Conservation (phyloP, 2,888 invertebrate genomes). For the Acronicta aceris region DNA sequence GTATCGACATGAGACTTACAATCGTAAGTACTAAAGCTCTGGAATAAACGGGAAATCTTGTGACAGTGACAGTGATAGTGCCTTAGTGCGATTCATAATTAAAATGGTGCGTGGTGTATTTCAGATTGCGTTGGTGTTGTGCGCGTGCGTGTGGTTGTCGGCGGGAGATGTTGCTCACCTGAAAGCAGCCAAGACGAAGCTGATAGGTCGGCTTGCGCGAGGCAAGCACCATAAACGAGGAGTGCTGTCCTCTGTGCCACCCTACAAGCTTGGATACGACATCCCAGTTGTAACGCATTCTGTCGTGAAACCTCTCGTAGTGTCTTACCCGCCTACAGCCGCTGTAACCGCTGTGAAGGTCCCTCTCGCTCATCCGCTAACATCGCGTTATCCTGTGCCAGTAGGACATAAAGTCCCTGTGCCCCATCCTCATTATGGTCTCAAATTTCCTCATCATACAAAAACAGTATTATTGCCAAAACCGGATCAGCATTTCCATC, state of each 20-base stretch:
- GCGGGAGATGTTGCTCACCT: slow-evolving; percentile 75
- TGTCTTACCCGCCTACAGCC: slow-evolving; percentile 83
- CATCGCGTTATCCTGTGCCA: slow-evolving; percentile 72
- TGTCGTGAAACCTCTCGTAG: slow-evolving; percentile 82
- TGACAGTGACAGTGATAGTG: slow-evolving; percentile 59
- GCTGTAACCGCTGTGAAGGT: slow-evolving; percentile 83
- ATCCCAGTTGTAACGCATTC: slow-evolving; percentile 85
- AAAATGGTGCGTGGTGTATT: slow-evolving; percentile 73
- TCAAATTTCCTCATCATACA: slow-evolving; percentile 76
- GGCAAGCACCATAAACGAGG: slow-evolving; percentile 82
- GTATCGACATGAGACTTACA: slow-evolving; percentile 75
- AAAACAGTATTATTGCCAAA: slow-evolving; percentile 70
- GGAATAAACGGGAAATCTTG: slow-evolving; percentile 51
- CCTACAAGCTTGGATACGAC: slow-evolving; percentile 85
- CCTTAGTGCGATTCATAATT: slow-evolving; percentile 36
- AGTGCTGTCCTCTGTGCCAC: slow-evolving; percentile 77
- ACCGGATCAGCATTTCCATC: slow-evolving; percentile 81
- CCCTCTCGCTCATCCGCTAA: slow-evolving; percentile 74
- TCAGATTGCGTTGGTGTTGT: slow-evolving; percentile 81
- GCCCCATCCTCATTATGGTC: slow-evolving; percentile 78
- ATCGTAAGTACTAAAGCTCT: slow-evolving; percentile 73
- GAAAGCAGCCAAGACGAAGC: slow-evolving; percentile 72
- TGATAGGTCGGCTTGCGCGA: slow-evolving; percentile 69
- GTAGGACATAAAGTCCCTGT: slow-evolving; percentile 78
- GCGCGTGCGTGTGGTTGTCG: slow-evolving; percentile 71